Base-by-base conservation (phyloP, 2,113 vertebrate genomes). In the Rana temporaria region DNA sequence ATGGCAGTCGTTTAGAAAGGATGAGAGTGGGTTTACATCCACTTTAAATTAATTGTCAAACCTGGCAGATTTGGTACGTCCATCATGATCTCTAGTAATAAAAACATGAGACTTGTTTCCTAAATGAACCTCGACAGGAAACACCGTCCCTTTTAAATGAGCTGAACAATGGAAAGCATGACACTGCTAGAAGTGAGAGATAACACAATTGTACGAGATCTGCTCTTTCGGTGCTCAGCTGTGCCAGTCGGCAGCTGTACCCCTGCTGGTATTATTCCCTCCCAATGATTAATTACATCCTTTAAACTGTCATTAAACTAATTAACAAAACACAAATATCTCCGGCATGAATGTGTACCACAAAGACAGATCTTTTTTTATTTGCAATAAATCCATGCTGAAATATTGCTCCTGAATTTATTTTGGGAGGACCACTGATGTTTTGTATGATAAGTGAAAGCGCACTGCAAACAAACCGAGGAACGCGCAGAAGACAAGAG, bases 291-390 rank as follows among this genome's bases (percentile, higher is more conserved):
- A 81, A 81, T 81, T 81, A 73, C 48, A 57, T 81, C 62, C 60
- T 81, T 81, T 38, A 81, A 81, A 74, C 18, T 65, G 79, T 65
- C 62, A 73, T 73, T 81, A 73, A 71, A 73, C 60, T 73, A 81
- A 81, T 81, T 81, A 81, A 65, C 66, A 80, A 55, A 81, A 81
- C 69, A 81, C 42, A 81, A 80, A 34, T 64, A 72, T 63, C 68
- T 71, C 26, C 68, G 48, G 20, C 8, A 22, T 60, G 78, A 66
- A 22, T 24, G 20, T 71, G 11, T 48, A 81, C 24, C 66, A 71
- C 32, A 52, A 20, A 42, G 48, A 34, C 34, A 62, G 64, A 38
- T 1, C 52, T 19, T 59, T 59, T 34, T 68, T 38, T 38, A 30
- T 55, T 65, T 34, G 30, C 17, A 53, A 67, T 59, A 68, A 68